Conservation (phyloP, 2,113 vertebrate genomes). For the Lanius ludovicianus region DNA sequence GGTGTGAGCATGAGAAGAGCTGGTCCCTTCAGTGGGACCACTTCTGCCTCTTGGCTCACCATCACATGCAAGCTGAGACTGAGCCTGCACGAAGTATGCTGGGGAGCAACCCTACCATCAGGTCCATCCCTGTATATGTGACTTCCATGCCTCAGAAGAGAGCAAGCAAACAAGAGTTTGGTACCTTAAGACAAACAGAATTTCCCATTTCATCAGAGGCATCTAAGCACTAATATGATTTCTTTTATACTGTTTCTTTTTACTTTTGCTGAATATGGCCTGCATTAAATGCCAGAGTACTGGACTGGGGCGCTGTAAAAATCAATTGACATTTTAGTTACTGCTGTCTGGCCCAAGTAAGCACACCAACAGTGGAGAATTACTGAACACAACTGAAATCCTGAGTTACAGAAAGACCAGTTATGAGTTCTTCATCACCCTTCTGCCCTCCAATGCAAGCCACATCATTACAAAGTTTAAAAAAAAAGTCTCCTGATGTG, state of each 20-base stretch:
- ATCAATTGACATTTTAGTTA: neutral
- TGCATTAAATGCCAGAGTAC: neutral
- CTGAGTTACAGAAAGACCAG: neutral
- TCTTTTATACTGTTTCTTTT: neutral
- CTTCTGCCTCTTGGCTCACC: neutral
- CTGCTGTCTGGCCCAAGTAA: neutral
- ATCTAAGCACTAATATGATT: neutral
- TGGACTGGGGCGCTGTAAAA: neutral
- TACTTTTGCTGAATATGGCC: neutral
- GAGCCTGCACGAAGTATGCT: neutral
- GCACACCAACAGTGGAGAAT: neutral
- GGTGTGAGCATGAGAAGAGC: neutral
- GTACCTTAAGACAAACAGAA: neutral
- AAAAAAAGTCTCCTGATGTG: neutral
- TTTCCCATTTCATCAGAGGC: neutral
- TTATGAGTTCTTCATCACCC: neutral
- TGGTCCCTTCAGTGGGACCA: neutral
- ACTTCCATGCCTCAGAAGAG: neutral
- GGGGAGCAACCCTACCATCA: neutral
- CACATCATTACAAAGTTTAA: neutral
- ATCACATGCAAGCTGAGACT: accelerated
- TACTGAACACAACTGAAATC: neutral
- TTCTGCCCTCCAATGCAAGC: neutral
- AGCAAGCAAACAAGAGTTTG: neutral
- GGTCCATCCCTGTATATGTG: no score